These are phyloP conservation scores for Megaptera novaeangliae DNA, from an alignment of 2,113 vertebrate genomes.

Conservation along the genomic window DNA sequence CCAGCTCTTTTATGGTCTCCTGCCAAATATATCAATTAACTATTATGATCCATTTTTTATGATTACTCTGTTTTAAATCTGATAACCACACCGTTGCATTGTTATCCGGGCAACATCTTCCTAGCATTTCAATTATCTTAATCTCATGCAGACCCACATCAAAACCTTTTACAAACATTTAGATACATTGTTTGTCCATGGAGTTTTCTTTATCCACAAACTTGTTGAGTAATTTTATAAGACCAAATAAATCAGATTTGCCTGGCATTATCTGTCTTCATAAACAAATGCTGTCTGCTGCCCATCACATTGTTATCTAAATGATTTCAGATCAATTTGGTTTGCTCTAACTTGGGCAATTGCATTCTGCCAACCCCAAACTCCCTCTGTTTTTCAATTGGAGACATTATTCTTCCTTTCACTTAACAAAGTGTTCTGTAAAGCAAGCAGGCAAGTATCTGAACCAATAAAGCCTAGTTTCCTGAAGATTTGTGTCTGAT, in stretches of 20 bases:
- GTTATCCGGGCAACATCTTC: slow-evolving; percentile 62
- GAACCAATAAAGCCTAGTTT: slow-evolving; percentile 64
- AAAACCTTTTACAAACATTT: slow-evolving; percentile 68
- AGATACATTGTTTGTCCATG: slow-evolving; percentile 68
- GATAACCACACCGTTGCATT: slow-evolving; percentile 55
- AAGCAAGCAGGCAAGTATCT: slow-evolving; percentile 69
- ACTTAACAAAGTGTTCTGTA: slow-evolving; percentile 72
- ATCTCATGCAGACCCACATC: slow-evolving; percentile 64
- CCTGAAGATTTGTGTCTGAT: slow-evolving; percentile 44
- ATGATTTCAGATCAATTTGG: slow-evolving; percentile 76
- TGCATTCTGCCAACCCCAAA: slow-evolving; percentile 70
- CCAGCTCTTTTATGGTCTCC: slow-evolving; percentile 26
- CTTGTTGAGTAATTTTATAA: slow-evolving; percentile 73
- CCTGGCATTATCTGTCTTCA: slow-evolving; percentile 72
- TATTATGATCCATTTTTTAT: slow-evolving; percentile 56
- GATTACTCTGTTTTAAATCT: slow-evolving; percentile 62
- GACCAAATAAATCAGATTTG: slow-evolving; percentile 71
- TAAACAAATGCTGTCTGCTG: slow-evolving; percentile 68
- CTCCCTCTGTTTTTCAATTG: slow-evolving; percentile 69
- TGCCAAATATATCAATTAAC: slow-evolving; percentile 26
- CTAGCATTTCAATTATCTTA: slow-evolving; percentile 69
- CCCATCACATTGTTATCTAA: slow-evolving; percentile 71
- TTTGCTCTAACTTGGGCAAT: slow-evolving; percentile 68
- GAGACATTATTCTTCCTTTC: slow-evolving; percentile 72
- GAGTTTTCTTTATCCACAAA: slow-evolving; percentile 70